Base-by-base conservation (phyloP, 2,888 invertebrate genomes). In the Keiferia lycopersicella region DNA sequence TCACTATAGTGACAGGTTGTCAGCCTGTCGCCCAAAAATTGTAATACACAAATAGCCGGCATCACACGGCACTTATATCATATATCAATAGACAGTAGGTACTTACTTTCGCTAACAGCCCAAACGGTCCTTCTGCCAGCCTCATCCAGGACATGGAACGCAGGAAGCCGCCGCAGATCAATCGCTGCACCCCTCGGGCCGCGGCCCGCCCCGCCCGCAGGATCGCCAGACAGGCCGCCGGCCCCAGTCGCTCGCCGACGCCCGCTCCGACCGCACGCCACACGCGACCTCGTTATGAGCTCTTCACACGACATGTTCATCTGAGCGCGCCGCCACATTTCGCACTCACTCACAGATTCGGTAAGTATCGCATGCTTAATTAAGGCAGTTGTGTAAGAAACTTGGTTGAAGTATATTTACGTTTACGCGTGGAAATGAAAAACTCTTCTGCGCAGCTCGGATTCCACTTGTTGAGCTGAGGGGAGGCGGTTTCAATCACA, bases 81-180 rank as follows among this genome's bases (percentile, higher is more conserved):
- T 34, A 7, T 34, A 4, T 7, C 34, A 34, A 8, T 34, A 34
- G 8, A 8, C 7, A 34, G 34, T 34, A 34, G 34, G 34, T 10
- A 34, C 10, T 34, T 8, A 34, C 8, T 34, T 34, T 34, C 34
- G 34, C 34, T 1, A 34, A 34, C 34, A 34, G 34, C 34, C 10
- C 34, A 1, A 34, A 8, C 1, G 34, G 34, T 7, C 34, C 34
- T 8, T 34, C 34, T 34, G 8, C 34, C 6, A 76, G 77, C 74
- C 82, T 80, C 84, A 83, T 84, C 83, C 86, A 86, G 83, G 82
- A 82, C 81, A 78, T 80, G 79, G 76, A 62, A 77, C 78, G 76
- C 77, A 82, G 86, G 85, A 86, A 80, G 78, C 75, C 68, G 73
- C 72, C 80, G 79, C 87, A 86, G 87, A 91, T 90, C 90, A 90